phyloP scores from a whole-genome alignment of 2,113 vertebrate genomes.

The Salvelinus alpinus region DNA sequence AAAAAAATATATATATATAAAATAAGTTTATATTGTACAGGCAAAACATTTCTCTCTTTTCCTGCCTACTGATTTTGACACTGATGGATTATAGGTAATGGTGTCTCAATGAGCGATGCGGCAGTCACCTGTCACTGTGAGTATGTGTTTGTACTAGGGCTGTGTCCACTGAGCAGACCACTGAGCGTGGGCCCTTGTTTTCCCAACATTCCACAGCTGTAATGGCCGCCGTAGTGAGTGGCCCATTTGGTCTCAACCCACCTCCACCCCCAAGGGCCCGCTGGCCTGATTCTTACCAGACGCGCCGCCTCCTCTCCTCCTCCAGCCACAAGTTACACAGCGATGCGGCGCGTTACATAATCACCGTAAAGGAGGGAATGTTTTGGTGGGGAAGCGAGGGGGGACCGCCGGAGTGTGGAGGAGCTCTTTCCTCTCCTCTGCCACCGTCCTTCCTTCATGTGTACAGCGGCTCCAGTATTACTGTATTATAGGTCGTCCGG shows the following conservation, averaged over 20 bases:
- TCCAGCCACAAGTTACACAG: conserved; percentile 57
- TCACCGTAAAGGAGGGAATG: conserved; percentile 68
- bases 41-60: too few relatives aligned
- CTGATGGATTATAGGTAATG: too few relatives aligned
- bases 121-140: too few relatives aligned
- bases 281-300: conserved; percentile 46
- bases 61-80: too few relatives aligned
- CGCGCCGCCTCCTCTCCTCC: conserved; percentile 5
- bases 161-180: background rate
- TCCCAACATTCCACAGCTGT: conserved; percentile 25
- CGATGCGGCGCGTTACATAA: conserved; percentile 66
- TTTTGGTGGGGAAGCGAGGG: conserved; percentile 54
- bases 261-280: conserved; percentile 15
- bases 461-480: background rate
- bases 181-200: background rate
- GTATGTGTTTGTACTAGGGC: too few relatives aligned
- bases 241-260: background rate
- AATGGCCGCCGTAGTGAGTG: conserved; percentile 14
- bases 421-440: background rate
- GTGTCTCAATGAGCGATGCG: too few relatives aligned
- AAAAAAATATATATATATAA: too few relatives aligned
- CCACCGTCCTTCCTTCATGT: background rate
- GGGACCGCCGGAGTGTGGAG: conserved; percentile 15
- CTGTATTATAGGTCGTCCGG: too few relatives aligned
- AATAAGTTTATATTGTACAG: too few relatives aligned